Conservation (phyloP, 2,888 invertebrate species). For the Diadegma fenestrale region DNA sequence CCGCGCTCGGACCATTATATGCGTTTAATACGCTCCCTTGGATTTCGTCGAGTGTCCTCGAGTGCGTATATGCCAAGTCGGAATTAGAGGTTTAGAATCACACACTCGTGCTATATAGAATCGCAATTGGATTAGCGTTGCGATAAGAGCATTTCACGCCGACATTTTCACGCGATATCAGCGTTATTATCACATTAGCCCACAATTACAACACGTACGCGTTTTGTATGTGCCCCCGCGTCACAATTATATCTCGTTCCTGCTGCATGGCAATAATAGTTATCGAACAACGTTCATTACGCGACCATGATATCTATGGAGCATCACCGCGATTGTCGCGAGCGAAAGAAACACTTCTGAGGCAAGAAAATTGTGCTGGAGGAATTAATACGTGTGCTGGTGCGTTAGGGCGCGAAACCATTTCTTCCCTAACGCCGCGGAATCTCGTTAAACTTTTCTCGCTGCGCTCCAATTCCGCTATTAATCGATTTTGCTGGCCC, state of each 20-base stretch:
- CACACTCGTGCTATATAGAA: slow-evolving; percentile 61
- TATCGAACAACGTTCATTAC: no score
- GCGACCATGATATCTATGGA: no score
- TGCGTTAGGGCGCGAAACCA: slow-evolving; percentile 3
- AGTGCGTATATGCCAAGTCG: slow-evolving; percentile 26
- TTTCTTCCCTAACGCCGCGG: background rate
- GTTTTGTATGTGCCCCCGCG: background rate
- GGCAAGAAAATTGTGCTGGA: background rate
- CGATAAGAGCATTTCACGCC: slow-evolving; percentile 49
- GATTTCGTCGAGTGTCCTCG: slow-evolving; percentile 3
- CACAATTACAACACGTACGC: slow-evolving; percentile 33
- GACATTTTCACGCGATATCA: slow-evolving; percentile 28
- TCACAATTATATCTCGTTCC: background rate
- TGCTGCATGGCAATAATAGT: background rate
- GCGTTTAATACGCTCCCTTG: slow-evolving; percentile 39
- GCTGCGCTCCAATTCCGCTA: slow-evolving; percentile 13
- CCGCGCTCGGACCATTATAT: background rate
- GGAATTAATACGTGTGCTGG: background rate
- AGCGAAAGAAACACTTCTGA: no score
- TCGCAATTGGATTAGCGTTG: slow-evolving; percentile 52
- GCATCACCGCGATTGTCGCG: no score
- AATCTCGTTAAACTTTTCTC: slow-evolving; percentile 33
- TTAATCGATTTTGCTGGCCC: slow-evolving; percentile 20
- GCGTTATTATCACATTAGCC: slow-evolving; percentile 37
- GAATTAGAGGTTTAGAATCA: slow-evolving; percentile 62